Percentiles rank a stretch among this genome's conserved stretches.
These are phyloP conservation scores for Aphelinus atriplicis DNA, from an alignment of 1,140 invertebrate genomes.

Conservation along the genomic window DNA sequence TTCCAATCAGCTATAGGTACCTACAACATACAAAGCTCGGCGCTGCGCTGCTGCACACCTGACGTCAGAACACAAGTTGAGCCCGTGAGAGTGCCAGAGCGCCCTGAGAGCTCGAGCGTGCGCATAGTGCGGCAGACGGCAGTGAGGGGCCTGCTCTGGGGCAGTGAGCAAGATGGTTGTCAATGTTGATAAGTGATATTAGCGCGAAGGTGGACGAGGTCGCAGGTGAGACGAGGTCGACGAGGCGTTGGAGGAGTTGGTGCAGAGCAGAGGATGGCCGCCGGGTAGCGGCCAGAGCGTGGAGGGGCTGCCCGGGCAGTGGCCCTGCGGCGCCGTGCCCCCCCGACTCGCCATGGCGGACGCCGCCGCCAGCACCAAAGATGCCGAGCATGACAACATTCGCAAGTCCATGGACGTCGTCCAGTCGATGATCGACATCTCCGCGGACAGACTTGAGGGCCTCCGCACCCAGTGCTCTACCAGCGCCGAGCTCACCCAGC, in stretches of 20 bases:
- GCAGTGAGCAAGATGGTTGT: slow-evolving; percentile 46
- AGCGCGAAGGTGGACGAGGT: too few species aligned
- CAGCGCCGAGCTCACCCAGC: slow-evolving; percentile 90
- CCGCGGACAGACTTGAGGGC: slow-evolving; percentile 89
- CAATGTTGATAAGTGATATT: slow-evolving; percentile 39
- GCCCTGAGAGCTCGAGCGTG: background rate
- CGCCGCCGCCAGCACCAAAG: slow-evolving; percentile 60
- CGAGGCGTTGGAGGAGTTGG: too few species aligned
- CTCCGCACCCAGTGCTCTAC: slow-evolving; percentile 92
- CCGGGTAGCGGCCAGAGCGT: too few species aligned
- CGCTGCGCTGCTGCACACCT: too few species aligned
- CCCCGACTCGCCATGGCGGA: slow-evolving; percentile 62
- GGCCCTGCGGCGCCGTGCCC: slow-evolving; percentile 4
- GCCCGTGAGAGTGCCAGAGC: background rate
- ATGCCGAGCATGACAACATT: slow-evolving; percentile 66
- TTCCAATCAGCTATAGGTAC: too few species aligned
- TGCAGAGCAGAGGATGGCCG: too few species aligned
- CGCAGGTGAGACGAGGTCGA: too few species aligned
- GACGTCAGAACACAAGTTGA: background rate
- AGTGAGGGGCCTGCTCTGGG: slow-evolving; percentile 31
- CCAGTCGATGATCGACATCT: slow-evolving; percentile 95
- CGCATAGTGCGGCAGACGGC: background rate
- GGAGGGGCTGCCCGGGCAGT: too few species aligned
- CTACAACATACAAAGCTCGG: too few species aligned
- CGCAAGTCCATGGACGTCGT: slow-evolving; percentile 71